Conservation (phyloP, 2,888 invertebrate species). For the Atethmia centrago region DNA sequence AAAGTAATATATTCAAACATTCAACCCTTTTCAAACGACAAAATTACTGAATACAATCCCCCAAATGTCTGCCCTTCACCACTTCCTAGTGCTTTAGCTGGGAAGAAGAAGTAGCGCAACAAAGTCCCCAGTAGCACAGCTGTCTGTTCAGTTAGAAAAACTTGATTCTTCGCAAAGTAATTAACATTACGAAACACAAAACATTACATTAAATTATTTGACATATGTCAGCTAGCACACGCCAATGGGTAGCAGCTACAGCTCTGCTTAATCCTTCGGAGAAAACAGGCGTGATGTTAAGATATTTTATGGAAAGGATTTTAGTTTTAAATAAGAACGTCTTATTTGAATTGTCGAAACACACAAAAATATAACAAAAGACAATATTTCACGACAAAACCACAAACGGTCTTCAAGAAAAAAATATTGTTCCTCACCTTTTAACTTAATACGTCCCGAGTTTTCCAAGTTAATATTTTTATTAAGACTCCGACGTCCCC, state of each 20-base stretch:
- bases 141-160: not conserved
- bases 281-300: not conserved
- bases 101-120: too few relatives aligned
- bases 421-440: not conserved
- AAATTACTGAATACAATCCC: not conserved
- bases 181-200: too few relatives aligned
- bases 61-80: not conserved
- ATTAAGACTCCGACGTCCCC: not conserved
- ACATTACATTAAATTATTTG: too few relatives aligned
- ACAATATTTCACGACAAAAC: not conserved
- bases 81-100: too few relatives aligned
- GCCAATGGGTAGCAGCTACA: not conserved
- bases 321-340: not conserved
- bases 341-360: not conserved
- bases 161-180: too few relatives aligned
- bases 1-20: too few relatives aligned
- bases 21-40: not conserved
- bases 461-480: slow-evolving; percentile 36
- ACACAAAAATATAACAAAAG: not conserved
- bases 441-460: slow-evolving; percentile 3
- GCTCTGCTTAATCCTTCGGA: not conserved
- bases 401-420: not conserved
- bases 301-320: too few relatives aligned
- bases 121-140: too few relatives aligned
- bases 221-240: too few relatives aligned